These are phyloP conservation scores for Neotragus pygmaeus DNA, from an alignment of 2,113 vertebrate species.

Conservation along the genomic window DNA sequence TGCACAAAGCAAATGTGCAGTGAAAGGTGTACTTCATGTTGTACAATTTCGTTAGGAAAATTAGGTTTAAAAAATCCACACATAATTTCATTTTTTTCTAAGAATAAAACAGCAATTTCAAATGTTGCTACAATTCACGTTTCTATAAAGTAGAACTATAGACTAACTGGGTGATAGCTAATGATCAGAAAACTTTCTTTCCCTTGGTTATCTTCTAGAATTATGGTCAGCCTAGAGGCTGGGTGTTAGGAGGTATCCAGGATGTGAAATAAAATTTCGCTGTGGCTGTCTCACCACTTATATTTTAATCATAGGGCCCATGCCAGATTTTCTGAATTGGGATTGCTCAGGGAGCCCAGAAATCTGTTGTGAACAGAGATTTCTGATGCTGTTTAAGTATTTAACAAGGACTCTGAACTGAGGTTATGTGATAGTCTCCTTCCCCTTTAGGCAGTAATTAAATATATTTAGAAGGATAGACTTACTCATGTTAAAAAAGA, in stretches of 20 bases:
- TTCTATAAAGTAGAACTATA: neutral
- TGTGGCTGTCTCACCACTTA: neutral
- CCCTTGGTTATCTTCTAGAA: neutral
- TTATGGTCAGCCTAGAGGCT: neutral
- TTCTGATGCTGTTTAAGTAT: neutral
- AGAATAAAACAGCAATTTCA: neutral
- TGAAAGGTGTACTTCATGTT: neutral
- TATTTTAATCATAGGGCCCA: neutral
- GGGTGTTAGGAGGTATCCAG: neutral
- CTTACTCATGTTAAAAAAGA: neutral
- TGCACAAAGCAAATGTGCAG: neutral
- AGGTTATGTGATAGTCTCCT: neutral
- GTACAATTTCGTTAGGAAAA: neutral
- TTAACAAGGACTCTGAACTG: neutral
- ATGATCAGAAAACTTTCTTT: neutral
- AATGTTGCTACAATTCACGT: neutral
- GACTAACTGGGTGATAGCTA: neutral
- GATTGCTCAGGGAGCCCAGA: neutral
- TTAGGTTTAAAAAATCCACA: neutral
- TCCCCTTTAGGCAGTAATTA: neutral
- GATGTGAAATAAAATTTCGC: fast-evolving
- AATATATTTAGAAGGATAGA: neutral
- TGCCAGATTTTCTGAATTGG: neutral
- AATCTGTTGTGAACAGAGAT: neutral
- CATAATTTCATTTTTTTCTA: neutral